phyloP scores from a whole-genome alignment of 2,113 vertebrate genomes.

The Orthonyx spaldingii region DNA sequence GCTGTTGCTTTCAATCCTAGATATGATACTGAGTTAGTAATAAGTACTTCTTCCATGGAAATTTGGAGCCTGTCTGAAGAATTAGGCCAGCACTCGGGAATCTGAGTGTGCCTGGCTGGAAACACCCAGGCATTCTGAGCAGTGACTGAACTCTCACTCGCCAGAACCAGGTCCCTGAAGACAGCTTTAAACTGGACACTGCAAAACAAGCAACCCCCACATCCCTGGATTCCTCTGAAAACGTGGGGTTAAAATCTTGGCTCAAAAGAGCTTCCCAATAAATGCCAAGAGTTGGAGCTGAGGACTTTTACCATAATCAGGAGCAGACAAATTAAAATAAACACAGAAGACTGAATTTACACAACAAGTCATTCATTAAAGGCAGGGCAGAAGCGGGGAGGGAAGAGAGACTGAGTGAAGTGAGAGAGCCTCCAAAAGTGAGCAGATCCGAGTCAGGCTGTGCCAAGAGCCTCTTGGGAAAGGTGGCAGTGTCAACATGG shows the following conservation, averaged over 20 bases:
- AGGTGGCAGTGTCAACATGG: background rate
- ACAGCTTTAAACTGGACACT: background rate
- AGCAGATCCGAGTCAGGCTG: background rate
- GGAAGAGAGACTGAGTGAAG: background rate
- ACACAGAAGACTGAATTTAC: constrained; percentile 43
- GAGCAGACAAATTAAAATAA: constrained; percentile 42
- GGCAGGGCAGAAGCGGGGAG: background rate
- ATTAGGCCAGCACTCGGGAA: background rate
- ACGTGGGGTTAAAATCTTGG: background rate
- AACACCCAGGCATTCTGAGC: background rate
- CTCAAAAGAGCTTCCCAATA: background rate
- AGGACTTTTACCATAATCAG: background rate
- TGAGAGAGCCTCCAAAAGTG: background rate
- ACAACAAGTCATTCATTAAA: constrained; percentile 46
- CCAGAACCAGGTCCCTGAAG: background rate
- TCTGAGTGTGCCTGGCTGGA: background rate
- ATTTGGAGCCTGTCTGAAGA: background rate
- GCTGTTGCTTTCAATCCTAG: background rate
- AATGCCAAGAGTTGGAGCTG: background rate
- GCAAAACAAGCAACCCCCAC: background rate
- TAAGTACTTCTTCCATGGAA: background rate
- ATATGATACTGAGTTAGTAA: background rate
- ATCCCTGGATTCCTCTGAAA: background rate
- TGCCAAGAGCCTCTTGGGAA: background rate
- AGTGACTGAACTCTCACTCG: background rate